Conservation (phyloP, 1,140 invertebrate genomes). For the Phocides pigmalion region DNA sequence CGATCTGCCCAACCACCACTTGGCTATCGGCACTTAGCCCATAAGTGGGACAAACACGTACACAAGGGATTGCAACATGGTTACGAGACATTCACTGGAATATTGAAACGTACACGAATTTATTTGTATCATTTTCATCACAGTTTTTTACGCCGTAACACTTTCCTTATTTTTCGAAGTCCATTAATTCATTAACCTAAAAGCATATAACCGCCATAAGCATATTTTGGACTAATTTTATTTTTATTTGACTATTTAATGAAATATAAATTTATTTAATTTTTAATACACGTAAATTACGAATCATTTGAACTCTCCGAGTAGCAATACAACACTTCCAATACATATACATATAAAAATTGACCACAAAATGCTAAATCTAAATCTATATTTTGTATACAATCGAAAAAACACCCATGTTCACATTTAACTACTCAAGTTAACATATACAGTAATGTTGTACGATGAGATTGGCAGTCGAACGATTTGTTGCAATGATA, state of each 20-base stretch:
- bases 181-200: no score
- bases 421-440: conserved; percentile 18
- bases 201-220: no score
- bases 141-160: neutral
- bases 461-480: conserved; percentile 16
- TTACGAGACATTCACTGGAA: conserved; percentile 3
- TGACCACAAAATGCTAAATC: neutral
- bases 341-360: neutral
- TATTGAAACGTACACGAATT: neutral
- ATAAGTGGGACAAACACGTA: conserved; percentile 8
- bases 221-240: no score
- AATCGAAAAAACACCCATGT: conserved; percentile 8
- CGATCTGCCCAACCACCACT: neutral
- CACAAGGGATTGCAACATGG: conserved; percentile 3
- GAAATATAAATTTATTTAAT: neutral
- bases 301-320: neutral
- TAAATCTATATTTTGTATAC: neutral
- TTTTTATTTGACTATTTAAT: neutral
- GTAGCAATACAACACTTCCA: neutral
- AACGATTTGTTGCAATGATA: conserved; percentile 30
- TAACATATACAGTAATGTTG: conserved; percentile 5
- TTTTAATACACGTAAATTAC: neutral
- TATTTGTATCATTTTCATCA: neutral
- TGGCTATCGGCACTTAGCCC: conserved; percentile 9
- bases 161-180: no score